A percentile compares a stretch with the other conserved stretches of the same genome.
Evolutionary conservation across 2,113 vertebrate genomes (phyloP).

Genomic region (Willisornis vidua): DNA sequence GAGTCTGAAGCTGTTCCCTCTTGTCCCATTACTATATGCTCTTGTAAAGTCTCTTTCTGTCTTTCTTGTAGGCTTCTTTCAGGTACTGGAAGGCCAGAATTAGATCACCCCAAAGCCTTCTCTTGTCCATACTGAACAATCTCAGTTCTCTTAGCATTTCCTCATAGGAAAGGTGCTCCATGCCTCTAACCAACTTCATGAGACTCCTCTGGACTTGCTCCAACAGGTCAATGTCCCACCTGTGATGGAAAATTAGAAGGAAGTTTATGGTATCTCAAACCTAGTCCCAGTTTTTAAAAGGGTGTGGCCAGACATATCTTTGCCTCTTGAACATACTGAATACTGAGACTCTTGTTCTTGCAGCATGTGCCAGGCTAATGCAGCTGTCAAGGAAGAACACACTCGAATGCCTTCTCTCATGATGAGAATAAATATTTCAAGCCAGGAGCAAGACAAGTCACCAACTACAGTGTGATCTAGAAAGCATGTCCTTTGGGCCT

Average conservation of each 20-base stretch:
- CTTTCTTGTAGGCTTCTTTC: background rate
- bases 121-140: background rate
- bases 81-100: background rate
- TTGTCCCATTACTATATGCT: background rate
- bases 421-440: background rate
- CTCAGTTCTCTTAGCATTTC: background rate
- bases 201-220: background rate
- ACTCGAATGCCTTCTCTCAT: background rate
- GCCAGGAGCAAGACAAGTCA: background rate
- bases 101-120: background rate
- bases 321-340: background rate
- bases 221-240: background rate
- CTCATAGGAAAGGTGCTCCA: accelerated
- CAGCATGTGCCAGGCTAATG: background rate
- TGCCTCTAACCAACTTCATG: background rate
- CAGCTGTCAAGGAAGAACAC: background rate
- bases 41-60: background rate
- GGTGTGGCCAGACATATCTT: background rate
- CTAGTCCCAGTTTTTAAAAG: background rate
- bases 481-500: background rate
- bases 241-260: background rate
- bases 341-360: background rate
- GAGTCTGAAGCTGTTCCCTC: background rate
- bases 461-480: background rate
- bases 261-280: background rate